Evolutionary conservation across 2,797 vertebrate species (phyloP), one percentile per base, ranked within the genome.

Genomic region (Steatocranus sp.): DNA sequence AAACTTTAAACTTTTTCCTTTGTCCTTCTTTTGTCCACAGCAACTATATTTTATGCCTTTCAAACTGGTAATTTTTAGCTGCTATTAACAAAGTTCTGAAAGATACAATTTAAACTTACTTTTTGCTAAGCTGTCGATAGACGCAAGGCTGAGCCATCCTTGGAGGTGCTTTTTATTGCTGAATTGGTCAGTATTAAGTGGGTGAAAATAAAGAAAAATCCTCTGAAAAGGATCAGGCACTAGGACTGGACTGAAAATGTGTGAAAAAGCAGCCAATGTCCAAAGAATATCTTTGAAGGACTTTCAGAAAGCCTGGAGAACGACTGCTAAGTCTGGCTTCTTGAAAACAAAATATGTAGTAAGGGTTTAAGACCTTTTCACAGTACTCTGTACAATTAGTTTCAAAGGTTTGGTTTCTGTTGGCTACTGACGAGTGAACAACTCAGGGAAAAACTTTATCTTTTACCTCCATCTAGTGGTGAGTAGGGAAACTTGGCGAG

Each of bases 401-500:
- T 43, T 68, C 20, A 46, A 41, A 49, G 11, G 15, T 23, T 76
- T 6, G 7, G 6, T 18, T 43, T 17, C 23, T 25, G 3, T 15
- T 53, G 49, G 43, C 20, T 20, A 48, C 4, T 43, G 9, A 23
- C 2, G 1, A 25, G 8, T 3, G 9, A 0, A 11, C 3, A 3
- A 9, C 11, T 7, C 12, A 18, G 10, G 5, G 2, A 6, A 6
- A 77, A 75, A 18, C 11, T 75, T 66, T 1, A 51, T 76, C 6
- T 32, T 86, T 20, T 87, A 76, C 27, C 38, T 10, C 91, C 86
- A 88, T 85, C 92, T 91, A 83, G 87, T 90, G 91, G 78, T 75
- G 5, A 86, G 4, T 5, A 8, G 17, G 9, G 32, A 10, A 36
- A 48, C 14, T 5, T 82, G 15, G 11, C 7, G 4, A 73, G 1